Evolutionary conservation across 1,140 invertebrate genomes (phyloP).

Genomic region (Zaprionus capensis): DNA sequence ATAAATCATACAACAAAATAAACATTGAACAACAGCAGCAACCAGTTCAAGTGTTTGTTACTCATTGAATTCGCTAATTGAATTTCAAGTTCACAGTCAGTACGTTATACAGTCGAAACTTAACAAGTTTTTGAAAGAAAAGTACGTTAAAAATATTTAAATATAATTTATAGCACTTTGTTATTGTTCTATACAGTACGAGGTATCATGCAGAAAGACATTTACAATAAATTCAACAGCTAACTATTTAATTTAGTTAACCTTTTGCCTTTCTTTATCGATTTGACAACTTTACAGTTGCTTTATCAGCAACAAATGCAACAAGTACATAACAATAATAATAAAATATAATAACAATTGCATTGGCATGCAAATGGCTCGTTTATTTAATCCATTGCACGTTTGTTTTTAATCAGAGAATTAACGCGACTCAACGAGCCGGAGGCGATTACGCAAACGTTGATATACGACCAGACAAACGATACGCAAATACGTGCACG

Average conservation of each 20-base stretch:
- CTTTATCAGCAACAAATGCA: neutral
- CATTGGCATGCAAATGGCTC: neutral
- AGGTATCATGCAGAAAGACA: no score
- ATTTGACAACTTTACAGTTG: neutral
- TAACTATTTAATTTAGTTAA: neutral
- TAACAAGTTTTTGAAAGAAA: neutral
- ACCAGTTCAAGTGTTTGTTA: constrained; percentile 2
- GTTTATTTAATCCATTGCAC: constrained; percentile 37
- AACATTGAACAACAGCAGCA: constrained; percentile 14
- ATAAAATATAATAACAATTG: constrained; percentile 5
- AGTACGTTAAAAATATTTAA: neutral
- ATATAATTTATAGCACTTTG: neutral
- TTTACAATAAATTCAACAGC: no score
- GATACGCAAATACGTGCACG: constrained; percentile 8
- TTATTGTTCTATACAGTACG: no score
- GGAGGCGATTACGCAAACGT: constrained; percentile 20
- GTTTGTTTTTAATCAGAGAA: constrained; percentile 34
- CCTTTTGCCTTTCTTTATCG: neutral
- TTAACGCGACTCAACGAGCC: constrained; percentile 13
- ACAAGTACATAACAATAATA: neutral
- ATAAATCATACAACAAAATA: constrained; percentile 21
- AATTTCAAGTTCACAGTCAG: constrained; percentile 54
- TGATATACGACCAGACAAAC: neutral
- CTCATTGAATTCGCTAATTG: constrained; percentile 45
- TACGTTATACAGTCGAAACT: neutral